Base-by-base conservation (phyloP, 2,797 vertebrate species). In the Sebastes diploproa region DNA sequence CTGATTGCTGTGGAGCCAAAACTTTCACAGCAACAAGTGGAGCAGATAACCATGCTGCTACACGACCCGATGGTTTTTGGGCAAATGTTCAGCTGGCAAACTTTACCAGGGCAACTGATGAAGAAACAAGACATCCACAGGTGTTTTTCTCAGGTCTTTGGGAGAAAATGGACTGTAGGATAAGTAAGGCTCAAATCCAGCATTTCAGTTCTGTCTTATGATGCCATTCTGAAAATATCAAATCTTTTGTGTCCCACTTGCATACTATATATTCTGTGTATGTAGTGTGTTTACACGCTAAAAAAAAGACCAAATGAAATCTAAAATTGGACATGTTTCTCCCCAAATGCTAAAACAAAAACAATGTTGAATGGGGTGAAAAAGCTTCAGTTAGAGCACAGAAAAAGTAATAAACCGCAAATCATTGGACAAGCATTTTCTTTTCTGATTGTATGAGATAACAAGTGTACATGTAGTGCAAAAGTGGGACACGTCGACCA, bases 141-240 rank as follows among this genome's bases (percentile, higher is more conserved):
- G 60, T 22, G 61, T 75, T 77, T 16, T 38, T 68, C 38, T 83
- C 12, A 14, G 30, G 52, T 83, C 18, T 29, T 0, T 66, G 16
- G 30, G 64, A 75, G 54, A 6, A 64, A 78, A 77, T 22, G 2
- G 46, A 67, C 20, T 46, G 36, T 56, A 58, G 52, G 34, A 50
- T 36, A 36, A 80, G 68, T 72, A 60, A 89, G 85, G 87, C 80
- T 92, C 77, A 81, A 90, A 91, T 88, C 91, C 91, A 95, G 91
- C 88, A 90, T 91, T 81, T 91, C 29, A 61, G 74, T 74, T 65
- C 63, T 18, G 54, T 75, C 61, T 62, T 68, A 68, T 72, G 65
- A 71, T 77, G 27, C 20, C 10, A 78, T 69, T 82, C 59, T 77
- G 64, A 78, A 25, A 75, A 50, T 59, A 75, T 54, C 38, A 70